Evolutionary conservation across 2,888 invertebrate species (phyloP), one percentile per base, ranked within the genome.

Genomic region (Mythimna lalbum): DNA sequence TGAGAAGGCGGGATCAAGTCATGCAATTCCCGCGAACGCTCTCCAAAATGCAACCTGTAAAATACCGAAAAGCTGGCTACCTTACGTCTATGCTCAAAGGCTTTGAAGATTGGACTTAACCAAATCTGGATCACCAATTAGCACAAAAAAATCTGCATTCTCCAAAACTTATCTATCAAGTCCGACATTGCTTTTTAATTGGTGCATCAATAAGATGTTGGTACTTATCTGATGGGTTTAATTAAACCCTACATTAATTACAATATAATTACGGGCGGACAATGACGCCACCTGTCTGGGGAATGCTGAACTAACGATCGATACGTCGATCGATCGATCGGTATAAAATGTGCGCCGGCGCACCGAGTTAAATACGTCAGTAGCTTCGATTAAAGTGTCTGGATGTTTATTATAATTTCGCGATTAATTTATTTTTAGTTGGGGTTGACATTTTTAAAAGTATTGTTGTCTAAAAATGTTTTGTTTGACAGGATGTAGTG

Each of bases 201-300:
- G 92, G 92, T 86, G 89, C 93, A 92, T 93, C 91, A 92, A 93
- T 93, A 93, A 92, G 90, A 89, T 83, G 76, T 82, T 84, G 86
- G 56, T 49, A 78, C 86, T 90, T 94, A 94, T 94, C 93, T 92
- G 93, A 93, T 93, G 91, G 86, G 78, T 91, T 90, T 93, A 93
- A 94, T 94, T 93, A 93, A 90, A 87, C 88, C 87, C 86, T 90
- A 92, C 94, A 92, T 94, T 94, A 95, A 94, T 95, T 95, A 94
- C 94, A 91, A 92, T 94, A 92, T 94, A 94, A 95, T 95, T 95
- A 94, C 90, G 73, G 84, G 64, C 79, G 89, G 88, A 93, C 93
- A 93, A 94, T 91, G 93, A 91, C 91, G 92, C 92, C 93, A 93
- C 91, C 93, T 94, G 93, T 91, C 93, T 86, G 81, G 82, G 82